Evolutionary conservation across 2,113 vertebrate species (phyloP), one percentile per base, ranked within the genome.

Genomic region (Thomomys bottae): DNA sequence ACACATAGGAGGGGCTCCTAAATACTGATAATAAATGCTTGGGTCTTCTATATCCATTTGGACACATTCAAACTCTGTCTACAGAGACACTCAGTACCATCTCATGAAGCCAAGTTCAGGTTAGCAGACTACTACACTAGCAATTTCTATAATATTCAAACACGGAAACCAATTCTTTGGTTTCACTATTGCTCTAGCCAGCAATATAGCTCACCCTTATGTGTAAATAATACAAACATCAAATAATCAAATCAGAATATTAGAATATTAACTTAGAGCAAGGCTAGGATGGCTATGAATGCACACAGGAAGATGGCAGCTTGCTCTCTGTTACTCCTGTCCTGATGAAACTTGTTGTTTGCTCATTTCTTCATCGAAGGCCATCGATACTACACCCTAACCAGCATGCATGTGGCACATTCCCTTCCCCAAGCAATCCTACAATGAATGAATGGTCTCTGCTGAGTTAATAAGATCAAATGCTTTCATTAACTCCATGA

Each of bases 371-470:
- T 14, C 42, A 63, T 14, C 24, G 59, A 1, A 72, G 59, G 61
- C 3, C 28, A 76, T 15, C 28, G 59, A 14, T 4, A 42, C 5
- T 78, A 40, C 0, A 38, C 28, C 9, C 6, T 32, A 8, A 21
- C n/a, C 0, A 17, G 7, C 36, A 8, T 66, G 12, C 8, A 24
- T n/a, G n/a, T n/a, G 68, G 20, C 12, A 76, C 49, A 24, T 6
- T 10, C 0, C 3, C 12, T 88, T 92, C 67, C 24, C 82, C 71
- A 90, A 83, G 70, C 2, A 90, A 34, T 61, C 34, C 64, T 93
- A 63, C 80, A 80, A 85, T 91, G 42, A 84, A 40, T 91, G 63
- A 75, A 73, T 84, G 34, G 3, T 72, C 26, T 92, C n/a, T 66
- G 49, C 32, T 57, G 6, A 72, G n/a, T 75, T 73, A 73, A 71